Evolutionary conservation across 2,113 vertebrate genomes (phyloP), one percentile per base, ranked within the genome.

Genomic region (Gasterosteus nipponicus): DNA sequence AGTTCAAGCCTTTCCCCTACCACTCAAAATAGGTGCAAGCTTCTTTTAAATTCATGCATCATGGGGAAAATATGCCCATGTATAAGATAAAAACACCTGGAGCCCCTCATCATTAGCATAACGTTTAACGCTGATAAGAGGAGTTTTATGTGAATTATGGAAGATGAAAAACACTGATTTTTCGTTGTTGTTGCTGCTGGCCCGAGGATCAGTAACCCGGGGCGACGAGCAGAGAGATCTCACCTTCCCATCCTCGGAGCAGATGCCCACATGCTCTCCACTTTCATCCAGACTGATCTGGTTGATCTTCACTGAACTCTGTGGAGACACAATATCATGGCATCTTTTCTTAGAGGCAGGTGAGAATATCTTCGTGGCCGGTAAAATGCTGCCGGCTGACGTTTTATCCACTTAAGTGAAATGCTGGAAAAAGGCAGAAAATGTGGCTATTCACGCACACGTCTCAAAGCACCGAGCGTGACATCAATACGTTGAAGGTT

Each of bases 231-330:
- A 44, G 75, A 66, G 61, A 80, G 71, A 80, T 89, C 87, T 93
- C 95, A 99, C 98, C 97, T 99, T 99, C 89, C 98, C 98, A 77
- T 99, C 98, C 94, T 99, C 98, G 14, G 97, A 98, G 91, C 98
- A 99, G 87, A 99, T 96, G 35, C 97, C 97, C 92, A 99, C 95
- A 89, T 99, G 93, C 69, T 99, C 98, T 73, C 98, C 98, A 58
- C 97, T 97, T 88, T 99, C 97, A 94, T 99, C 98, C 95, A 99
- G 90, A 89, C 98, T 99, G 90, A 99, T 96, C 91, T 99, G 98
- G 94, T 99, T 99, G 93, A 99, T 97, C 93, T 98, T 99, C 92
- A 99, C 98, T 8, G 96, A 94, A 87, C 97, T 98, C 98, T 99
- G 91, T 2, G 38, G 79, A 77, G 71, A 89, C 71, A 92, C 51